These are phyloP conservation scores for Cheilosia scutellata DNA, from an alignment of 2,888 invertebrate genomes.

Conservation along the genomic window DNA sequence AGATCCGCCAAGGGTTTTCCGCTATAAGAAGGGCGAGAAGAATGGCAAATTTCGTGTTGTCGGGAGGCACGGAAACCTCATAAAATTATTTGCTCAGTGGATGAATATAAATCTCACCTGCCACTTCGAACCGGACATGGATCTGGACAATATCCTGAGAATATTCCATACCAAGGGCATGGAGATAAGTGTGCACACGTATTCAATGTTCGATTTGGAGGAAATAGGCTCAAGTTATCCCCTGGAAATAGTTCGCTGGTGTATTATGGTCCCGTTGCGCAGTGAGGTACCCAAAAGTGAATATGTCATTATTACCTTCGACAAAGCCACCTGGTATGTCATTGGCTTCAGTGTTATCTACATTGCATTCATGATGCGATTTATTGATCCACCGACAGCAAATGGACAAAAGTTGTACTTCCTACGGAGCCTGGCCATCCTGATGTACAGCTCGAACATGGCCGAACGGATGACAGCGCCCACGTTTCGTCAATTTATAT, in stretches of 20 bases:
- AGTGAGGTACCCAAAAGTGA: conserved; percentile 81
- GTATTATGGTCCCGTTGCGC: conserved; percentile 82
- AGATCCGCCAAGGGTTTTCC: conserved; percentile 50
- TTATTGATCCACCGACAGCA: conserved; percentile 73
- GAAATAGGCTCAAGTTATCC: conserved; percentile 79
- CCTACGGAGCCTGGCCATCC: conserved; percentile 78
- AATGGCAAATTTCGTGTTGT: conserved; percentile 19
- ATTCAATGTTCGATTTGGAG: conserved; percentile 55
- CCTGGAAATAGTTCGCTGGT: conserved; percentile 78
- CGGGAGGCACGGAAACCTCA: conserved; percentile 51
- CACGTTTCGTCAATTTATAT: conserved; percentile 77
- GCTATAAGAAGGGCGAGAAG: neutral
- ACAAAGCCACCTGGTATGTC: conserved; percentile 79
- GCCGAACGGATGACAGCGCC: conserved; percentile 76
- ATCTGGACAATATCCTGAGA: conserved; percentile 43
- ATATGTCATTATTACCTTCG: conserved; percentile 81
- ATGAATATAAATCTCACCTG: conserved; percentile 44
- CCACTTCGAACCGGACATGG: conserved; percentile 21
- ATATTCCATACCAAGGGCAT: conserved; percentile 19
- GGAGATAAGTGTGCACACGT: conserved; percentile 52
- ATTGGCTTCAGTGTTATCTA: conserved; percentile 79
- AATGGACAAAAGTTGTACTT: conserved; percentile 77
- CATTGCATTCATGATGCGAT: conserved; percentile 79
- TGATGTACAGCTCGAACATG: conserved; percentile 80
- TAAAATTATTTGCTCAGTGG: conserved; percentile 43